A percentile compares a stretch with the other conserved stretches of the same genome.
Conservation (phyloP, 2,888 invertebrate species). For the Parnassius glacialis region DNA sequence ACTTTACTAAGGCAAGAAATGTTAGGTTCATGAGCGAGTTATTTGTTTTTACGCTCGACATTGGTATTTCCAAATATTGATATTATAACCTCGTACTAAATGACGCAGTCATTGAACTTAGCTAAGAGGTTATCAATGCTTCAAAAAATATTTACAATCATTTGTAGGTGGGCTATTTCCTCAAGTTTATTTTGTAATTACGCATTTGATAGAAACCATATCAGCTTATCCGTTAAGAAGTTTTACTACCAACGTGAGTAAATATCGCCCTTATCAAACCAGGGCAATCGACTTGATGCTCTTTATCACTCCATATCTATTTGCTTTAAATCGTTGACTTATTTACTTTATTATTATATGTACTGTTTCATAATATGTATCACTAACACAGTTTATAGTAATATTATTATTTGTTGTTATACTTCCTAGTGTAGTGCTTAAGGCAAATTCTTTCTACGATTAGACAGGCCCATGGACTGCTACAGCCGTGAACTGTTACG, state of each 20-base stretch:
- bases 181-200: slow-evolving; percentile 37
- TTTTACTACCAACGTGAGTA: slow-evolving; percentile 52
- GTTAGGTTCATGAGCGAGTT: no score
- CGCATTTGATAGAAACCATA: slow-evolving; percentile 38
- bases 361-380: no score
- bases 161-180: slow-evolving; percentile 24
- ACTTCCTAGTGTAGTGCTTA: no score
- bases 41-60: no score
- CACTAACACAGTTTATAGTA: no score
- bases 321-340: slow-evolving; percentile 33
- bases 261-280: slow-evolving; percentile 58
- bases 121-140: slow-evolving; percentile 10
- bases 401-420: no score
- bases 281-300: slow-evolving; percentile 59
- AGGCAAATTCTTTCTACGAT: no score
- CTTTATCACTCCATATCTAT: slow-evolving; percentile 45
- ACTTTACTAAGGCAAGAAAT: no score
- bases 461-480: no score
- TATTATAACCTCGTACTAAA: no score
- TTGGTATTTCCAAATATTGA: neutral
- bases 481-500: no score
- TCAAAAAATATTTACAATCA: slow-evolving; percentile 13
- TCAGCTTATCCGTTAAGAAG: slow-evolving; percentile 57
- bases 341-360: no score
- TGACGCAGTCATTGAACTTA: slow-evolving; percentile 15